Conservation (phyloP, 2,797 vertebrate species). For the Hozukius guyotensis region DNA sequence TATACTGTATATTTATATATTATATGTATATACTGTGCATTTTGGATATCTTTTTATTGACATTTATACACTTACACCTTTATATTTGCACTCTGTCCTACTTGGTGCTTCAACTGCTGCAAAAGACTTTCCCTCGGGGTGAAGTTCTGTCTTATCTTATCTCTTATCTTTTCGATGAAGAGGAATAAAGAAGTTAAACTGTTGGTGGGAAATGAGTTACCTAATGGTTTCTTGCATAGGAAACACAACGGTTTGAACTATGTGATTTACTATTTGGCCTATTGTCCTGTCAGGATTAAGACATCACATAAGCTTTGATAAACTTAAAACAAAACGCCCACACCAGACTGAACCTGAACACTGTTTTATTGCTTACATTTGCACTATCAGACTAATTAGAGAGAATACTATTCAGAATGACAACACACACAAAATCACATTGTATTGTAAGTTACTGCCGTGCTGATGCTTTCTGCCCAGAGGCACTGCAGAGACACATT, state of each 20-base stretch:
- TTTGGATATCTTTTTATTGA: not conserved
- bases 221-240: not conserved
- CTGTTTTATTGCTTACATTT: conserved; percentile 58
- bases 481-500: too few species aligned
- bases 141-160: not conserved
- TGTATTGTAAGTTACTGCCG: not conserved
- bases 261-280: not conserved
- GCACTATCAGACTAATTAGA: conserved; percentile 8
- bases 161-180: not conserved
- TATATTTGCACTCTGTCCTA: not conserved
- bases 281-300: not conserved
- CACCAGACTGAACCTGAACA: conserved; percentile 17
- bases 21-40: not conserved
- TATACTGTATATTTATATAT: not conserved
- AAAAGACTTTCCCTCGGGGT: not conserved
- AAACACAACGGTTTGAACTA: not conserved
- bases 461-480: not conserved
- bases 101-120: not conserved
- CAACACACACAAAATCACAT: conserved; percentile 1
- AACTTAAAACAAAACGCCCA: not conserved
- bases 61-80: not conserved
- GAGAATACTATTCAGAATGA: conserved; percentile 16
- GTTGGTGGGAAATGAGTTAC: not conserved
- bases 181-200: not conserved
- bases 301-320: not conserved